These are phyloP conservation scores for Caerostris darwini DNA, from an alignment of 1,140 invertebrate genomes.

Conservation along the genomic window DNA sequence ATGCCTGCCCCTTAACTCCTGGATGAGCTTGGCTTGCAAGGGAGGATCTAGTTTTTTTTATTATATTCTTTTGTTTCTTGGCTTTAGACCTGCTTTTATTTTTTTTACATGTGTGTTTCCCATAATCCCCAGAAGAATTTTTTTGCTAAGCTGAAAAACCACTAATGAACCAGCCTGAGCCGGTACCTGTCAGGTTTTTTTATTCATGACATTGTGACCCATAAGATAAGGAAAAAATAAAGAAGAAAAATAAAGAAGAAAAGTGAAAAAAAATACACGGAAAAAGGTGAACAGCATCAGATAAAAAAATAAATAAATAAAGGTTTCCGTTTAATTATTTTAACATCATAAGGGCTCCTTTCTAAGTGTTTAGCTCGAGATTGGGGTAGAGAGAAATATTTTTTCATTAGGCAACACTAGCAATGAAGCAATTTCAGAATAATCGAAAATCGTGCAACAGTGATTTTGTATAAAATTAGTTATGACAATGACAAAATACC, in stretches of 20 bases:
- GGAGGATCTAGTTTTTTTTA: constrained; percentile 15
- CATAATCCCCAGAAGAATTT: constrained; percentile 57
- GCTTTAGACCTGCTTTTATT: not conserved
- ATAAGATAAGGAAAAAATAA: not conserved
- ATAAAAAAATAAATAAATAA: not conserved
- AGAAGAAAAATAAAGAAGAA: not conserved
- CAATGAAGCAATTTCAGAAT: no score
- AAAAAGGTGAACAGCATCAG: not conserved
- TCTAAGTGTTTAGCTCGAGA: not conserved
- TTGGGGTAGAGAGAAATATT: no score
- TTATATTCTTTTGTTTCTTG: constrained; percentile 32
- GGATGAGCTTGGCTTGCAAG: not conserved
- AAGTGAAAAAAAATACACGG: not conserved
- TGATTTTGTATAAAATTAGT: no score
- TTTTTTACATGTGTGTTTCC: not conserved
- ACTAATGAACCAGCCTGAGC: constrained; percentile 55
- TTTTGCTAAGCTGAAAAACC: constrained; percentile 31
- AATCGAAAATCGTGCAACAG: no score
- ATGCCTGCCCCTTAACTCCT: not conserved
- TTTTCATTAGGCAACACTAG: no score
- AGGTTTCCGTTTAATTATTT: constrained; percentile 1
- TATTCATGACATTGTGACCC: not conserved
- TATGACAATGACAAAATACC: no score
- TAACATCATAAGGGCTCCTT: not conserved
- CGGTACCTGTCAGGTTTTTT: constrained; percentile 49